phyloP scores from a whole-genome alignment of 2,113 vertebrate species.

The Dolichallabes microphthalmus region DNA sequence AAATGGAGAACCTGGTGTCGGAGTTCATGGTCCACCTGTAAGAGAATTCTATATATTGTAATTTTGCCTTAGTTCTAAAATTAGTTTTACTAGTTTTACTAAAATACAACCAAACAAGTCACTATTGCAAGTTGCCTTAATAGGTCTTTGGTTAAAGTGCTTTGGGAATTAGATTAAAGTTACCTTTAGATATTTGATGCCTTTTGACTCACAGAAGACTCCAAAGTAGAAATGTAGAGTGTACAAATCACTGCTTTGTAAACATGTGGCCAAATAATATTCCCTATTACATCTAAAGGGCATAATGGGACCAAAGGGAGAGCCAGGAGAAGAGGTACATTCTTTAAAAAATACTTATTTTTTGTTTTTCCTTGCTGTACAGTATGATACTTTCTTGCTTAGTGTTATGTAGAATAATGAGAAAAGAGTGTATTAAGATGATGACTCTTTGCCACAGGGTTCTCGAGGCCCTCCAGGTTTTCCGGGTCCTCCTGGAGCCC shows the following conservation, averaged over 20 bases:
- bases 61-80: background rate
- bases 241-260: slow-evolving; percentile 50
- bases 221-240: background rate
- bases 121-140: background rate
- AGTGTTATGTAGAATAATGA: background rate
- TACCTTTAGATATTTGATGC: background rate
- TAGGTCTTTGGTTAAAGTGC: background rate
- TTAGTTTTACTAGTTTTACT: no score
- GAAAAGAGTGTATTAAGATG: background rate
- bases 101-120: background rate
- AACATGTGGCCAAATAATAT: slow-evolving; percentile 52
- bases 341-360: slow-evolving; percentile 2
- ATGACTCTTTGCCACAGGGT: slow-evolving; percentile 70
- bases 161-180: background rate
- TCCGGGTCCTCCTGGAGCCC: slow-evolving; percentile 79
- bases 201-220: background rate
- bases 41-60: slow-evolving; percentile 63
- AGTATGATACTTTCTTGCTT: no score
- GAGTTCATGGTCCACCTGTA: slow-evolving; percentile 79
- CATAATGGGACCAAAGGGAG: slow-evolving; percentile 80
- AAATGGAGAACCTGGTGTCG: slow-evolving; percentile 81
- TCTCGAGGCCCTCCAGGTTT: slow-evolving; percentile 81
- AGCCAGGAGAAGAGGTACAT: slow-evolving; percentile 83
- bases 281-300: slow-evolving; percentile 75
- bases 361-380: background rate